Evolutionary conservation across 2,113 vertebrate species (phyloP), one percentile per base, ranked within the genome.

Genomic region (Corvus hawaiiensis): DNA sequence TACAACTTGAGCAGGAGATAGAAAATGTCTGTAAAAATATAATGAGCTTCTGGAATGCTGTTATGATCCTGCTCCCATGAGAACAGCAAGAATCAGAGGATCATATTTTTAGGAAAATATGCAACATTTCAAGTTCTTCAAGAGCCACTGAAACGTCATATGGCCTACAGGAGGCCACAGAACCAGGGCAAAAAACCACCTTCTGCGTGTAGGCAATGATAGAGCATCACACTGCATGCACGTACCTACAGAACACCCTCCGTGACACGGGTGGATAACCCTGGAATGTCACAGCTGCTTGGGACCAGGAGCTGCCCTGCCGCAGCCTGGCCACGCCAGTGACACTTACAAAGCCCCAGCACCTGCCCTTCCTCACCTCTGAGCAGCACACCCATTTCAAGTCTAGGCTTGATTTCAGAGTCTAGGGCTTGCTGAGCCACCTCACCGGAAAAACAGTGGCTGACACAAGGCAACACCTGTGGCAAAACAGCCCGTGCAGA

Each of bases 171-270:
- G 23, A 58, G 75, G 17, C 19, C 41, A 35, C 0, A n/a, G 46
- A 63, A 82, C 35, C 6, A 0, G 5, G 22, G 18, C 1, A 7
- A 5, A 23, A 43, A 58, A 3, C 0, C 43, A 26, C 3, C 5
- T 49, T 46, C 32, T 14, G 4, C 6, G 24, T 3, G 16, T 8
- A 61, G 9, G 8, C 33, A 62, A 3, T 5, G 24, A 21, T 20
- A 33, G 59, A 67, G 35, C 56, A 69, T 19, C 68, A 6, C 11
- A 4, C 7, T 10, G 22, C 16, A 15, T 1, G 18, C 13, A 3
- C 0, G 2, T 4, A 24, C 19, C 10, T 6, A 22, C 16, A 39
- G 9, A 62, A 20, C 26, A 15, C 4, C 1, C 28, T 41, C 75
- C 44, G 21, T 1, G 2, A 4, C 58, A 43, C 17, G 11, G 35